Base-by-base conservation (phyloP, 2,797 vertebrate genomes). In the Epinephelus coioides region DNA sequence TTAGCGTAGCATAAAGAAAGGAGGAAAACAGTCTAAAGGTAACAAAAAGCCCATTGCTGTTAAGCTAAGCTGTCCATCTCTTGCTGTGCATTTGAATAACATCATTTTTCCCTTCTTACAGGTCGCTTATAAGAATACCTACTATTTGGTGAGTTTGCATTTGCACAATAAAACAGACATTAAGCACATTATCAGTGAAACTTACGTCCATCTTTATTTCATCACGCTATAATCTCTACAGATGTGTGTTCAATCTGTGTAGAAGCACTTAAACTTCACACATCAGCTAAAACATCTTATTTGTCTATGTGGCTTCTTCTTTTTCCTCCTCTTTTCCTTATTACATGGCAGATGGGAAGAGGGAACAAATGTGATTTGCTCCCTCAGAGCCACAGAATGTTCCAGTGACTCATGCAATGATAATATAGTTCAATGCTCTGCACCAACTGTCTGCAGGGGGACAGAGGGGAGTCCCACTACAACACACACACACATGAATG, bases 391-490 rank as follows among this genome's bases (percentile, higher is more conserved):
- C 69, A 85, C 86, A 84, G 71, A 83, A 84, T 63, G 85, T 86
- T 85, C 81, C 81, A 79, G 79, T 93, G 92, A 90, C 81, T 92
- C 90, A 88, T 84, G 76, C 86, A 83, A 34, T 78, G 83, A 83
- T 89, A 79, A 84, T 86, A 71, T 77, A 88, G 78, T 79, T 74
- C 74, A 83, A 11, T 57, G 71, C 51, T 84, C 70, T 72, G 59
- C 71, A 81, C 83, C 83, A 73, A 78, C 84, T 84, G 86, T 82
- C 84, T 89, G 62, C 70, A 49, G 59, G 72, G 44, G 54, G 61
- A 83, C 43, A 40, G 18, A 69, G 63, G 17, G 44, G 59, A 62
- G 76, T 81, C 73, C 72, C 62, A 56, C 65, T 9, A 60, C 68
- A 69, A 63, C 67, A 50, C 21, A 18, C n/a, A 70, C 68, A 53